A percentile compares a stretch with the other conserved stretches of the same genome.
Conservation (phyloP, 2,113 vertebrate genomes). For the Sinocyclocheilus rhinocerous region DNA sequence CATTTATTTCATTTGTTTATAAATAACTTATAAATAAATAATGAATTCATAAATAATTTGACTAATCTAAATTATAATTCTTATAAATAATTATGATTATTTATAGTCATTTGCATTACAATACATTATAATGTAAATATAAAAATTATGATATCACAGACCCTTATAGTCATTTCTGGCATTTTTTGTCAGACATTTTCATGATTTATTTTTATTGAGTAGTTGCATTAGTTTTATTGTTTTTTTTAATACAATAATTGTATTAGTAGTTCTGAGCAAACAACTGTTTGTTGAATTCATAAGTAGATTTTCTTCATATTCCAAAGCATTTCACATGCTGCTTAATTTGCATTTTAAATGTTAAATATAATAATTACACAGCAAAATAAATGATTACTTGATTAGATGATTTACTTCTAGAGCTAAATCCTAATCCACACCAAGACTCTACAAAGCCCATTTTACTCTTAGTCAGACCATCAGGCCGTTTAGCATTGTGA, state of each 20-base stretch:
- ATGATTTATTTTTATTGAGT: no score
- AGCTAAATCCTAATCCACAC: conserved; percentile 10
- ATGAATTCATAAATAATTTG: neutral
- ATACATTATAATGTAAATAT: neutral
- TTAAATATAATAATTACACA: neutral
- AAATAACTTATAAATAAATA: no score
- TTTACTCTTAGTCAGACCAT: conserved; percentile 19
- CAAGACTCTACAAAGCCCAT: conserved; percentile 22
- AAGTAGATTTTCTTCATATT: no score
- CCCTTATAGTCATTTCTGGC: neutral
- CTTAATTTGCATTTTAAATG: neutral
- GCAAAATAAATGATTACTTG: neutral
- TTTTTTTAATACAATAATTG: no score
- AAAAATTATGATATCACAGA: neutral
- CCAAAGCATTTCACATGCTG: no score
- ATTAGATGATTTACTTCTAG: neutral
- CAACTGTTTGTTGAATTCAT: no score
- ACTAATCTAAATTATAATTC: neutral
- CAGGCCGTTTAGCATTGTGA: neutral
- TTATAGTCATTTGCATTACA: neutral
- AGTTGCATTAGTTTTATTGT: no score
- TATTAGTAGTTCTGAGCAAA: no score
- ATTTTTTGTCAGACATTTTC: no score
- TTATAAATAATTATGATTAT: neutral
- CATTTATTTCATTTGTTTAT: no score